Conservation (phyloP, 2,888 invertebrate species). For the Steinernema scapterisci region DNA sequence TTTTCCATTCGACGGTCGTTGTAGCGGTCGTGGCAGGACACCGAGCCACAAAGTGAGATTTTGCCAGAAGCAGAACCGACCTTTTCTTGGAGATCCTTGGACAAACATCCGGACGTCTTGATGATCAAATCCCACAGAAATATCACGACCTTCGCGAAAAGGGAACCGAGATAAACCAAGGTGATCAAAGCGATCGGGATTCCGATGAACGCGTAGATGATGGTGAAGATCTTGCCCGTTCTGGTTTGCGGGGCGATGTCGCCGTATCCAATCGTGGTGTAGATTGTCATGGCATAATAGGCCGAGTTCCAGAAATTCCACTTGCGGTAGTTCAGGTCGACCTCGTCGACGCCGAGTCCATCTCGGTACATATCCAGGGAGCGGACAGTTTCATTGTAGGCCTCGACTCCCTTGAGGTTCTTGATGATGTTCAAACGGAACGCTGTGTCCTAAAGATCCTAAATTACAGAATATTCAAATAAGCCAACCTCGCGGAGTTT, state of each 20-base stretch:
- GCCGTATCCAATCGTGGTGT: constrained; percentile 67
- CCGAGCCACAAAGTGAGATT: too few relatives aligned
- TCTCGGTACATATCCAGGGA: constrained; percentile 54
- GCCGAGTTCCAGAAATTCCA: constrained; percentile 60
- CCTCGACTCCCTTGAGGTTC: constrained; percentile 4
- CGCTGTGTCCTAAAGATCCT: constrained; percentile 54
- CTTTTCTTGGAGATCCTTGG: constrained; percentile 61
- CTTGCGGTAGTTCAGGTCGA: constrained; percentile 48
- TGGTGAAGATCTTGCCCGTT: constrained; percentile 59
- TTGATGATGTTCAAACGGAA: constrained; percentile 59
- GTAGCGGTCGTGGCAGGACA: too few relatives aligned
- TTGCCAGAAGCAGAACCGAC: too few relatives aligned
- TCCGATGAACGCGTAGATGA: constrained; percentile 61
- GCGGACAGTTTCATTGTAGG: constrained; percentile 61
- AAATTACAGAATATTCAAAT: neutral
- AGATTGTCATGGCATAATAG: constrained; percentile 65
- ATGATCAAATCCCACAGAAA: constrained; percentile 43
- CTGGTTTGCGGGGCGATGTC: constrained; percentile 61
- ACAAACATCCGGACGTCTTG: constrained; percentile 50
- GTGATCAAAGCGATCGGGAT: constrained; percentile 64
- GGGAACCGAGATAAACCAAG: constrained; percentile 57
- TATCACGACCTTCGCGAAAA: constrained; percentile 58
- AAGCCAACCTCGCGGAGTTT: constrained; percentile 53
- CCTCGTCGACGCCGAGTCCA: constrained; percentile 51
- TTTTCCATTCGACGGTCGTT: too few relatives aligned